Percentiles rank a stretch among this genome's conserved stretches.
phyloP scores from a whole-genome alignment of 2,888 invertebrate species.

The Drymonia ruficornis region DNA sequence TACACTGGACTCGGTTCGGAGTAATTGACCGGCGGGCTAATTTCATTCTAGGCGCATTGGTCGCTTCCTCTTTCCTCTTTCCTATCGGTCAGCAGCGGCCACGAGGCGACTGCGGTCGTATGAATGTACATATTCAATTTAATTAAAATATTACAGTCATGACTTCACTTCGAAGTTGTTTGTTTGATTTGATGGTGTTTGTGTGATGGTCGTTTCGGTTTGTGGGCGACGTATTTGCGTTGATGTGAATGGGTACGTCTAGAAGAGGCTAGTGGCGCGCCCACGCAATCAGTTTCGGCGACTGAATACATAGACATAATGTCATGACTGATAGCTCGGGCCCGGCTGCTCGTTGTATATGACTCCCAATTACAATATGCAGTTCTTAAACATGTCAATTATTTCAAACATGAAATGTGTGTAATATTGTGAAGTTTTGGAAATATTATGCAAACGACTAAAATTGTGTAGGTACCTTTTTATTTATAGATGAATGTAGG shows the following conservation, averaged over 20 bases:
- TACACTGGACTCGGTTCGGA: conserved; percentile 73
- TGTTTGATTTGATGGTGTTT: not conserved
- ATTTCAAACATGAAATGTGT: no score
- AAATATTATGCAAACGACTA: no score
- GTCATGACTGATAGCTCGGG: no score
- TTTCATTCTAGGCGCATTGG: conserved; percentile 81
- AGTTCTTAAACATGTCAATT: no score
- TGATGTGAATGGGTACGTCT: not conserved
- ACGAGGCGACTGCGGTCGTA: conserved; percentile 58
- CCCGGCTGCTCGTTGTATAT: no score
- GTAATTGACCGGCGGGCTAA: conserved; percentile 83
- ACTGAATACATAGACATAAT: no score
- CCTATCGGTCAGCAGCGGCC: conserved; percentile 80
- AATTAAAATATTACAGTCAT: conserved; percentile 22
- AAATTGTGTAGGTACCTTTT: no score
- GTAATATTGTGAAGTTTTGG: no score
- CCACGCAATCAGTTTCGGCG: no score
- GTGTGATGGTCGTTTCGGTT: not conserved
- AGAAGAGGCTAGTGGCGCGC: no score
- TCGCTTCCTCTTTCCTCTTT: conserved; percentile 84
- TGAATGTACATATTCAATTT: conserved; percentile 40
- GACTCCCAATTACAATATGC: not conserved
- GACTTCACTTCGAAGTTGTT: conserved; percentile 1
- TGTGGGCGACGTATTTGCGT: no score
- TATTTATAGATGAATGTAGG: no score